These are phyloP conservation scores for Rhingia rostrata DNA, from an alignment of 2,888 invertebrate species.

Conservation along the genomic window DNA sequence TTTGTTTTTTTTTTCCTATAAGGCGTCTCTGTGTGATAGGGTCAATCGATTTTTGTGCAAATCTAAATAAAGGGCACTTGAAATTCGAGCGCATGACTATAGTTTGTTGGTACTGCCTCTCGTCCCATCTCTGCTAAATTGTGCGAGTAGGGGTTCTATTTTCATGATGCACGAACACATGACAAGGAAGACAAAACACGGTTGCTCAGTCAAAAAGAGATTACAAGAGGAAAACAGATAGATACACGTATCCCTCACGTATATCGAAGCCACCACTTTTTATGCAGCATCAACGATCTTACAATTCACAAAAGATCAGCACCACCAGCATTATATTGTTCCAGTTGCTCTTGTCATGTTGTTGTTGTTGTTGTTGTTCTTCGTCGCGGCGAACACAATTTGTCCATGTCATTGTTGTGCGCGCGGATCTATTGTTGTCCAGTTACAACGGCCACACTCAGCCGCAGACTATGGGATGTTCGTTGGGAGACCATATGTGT, in stretches of 20 bases:
- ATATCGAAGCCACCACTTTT: slow-evolving; percentile 59
- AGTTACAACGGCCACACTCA: neutral
- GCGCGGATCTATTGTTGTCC: slow-evolving; percentile 67
- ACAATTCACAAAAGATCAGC: slow-evolving; percentile 63
- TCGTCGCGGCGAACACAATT: slow-evolving; percentile 69
- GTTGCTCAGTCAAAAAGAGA: slow-evolving; percentile 59
- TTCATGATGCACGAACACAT: slow-evolving; percentile 73
- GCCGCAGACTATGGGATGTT: too few species aligned
- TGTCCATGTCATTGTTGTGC: slow-evolving; percentile 72
- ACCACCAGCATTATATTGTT: slow-evolving; percentile 32
- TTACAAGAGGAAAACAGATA: slow-evolving; percentile 69
- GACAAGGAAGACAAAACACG: slow-evolving; percentile 62
- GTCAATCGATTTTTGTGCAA: slow-evolving; percentile 74
- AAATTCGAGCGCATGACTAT: slow-evolving; percentile 56
- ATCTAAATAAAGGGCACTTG: slow-evolving; percentile 72
- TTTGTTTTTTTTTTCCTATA: slow-evolving; percentile 41
- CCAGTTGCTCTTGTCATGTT: slow-evolving; percentile 52
- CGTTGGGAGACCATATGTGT: slow-evolving; percentile 45
- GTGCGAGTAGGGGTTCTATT: slow-evolving; percentile 67
- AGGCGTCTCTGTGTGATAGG: slow-evolving; percentile 51
- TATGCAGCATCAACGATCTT: slow-evolving; percentile 22
- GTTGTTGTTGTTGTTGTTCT: slow-evolving; percentile 59
- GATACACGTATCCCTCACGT: slow-evolving; percentile 72
- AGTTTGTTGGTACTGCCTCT: slow-evolving; percentile 1
- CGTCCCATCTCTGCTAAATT: slow-evolving; percentile 4